phyloP scores from a whole-genome alignment of 2,888 invertebrate species.

The Adelphocoris suturalis region DNA sequence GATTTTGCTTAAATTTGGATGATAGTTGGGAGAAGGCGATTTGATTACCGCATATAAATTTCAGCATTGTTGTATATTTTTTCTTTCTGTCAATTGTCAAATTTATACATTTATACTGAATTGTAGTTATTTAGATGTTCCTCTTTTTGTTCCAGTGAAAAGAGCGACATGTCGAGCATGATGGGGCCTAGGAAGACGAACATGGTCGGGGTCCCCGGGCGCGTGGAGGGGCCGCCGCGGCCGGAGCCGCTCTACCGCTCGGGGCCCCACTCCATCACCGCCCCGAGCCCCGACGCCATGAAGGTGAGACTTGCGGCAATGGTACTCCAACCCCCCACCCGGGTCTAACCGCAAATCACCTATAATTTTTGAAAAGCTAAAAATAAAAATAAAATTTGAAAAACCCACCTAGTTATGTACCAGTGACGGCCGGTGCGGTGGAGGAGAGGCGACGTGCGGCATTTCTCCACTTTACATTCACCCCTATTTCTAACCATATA shows the following conservation, averaged over 20 bases:
- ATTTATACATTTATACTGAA: no score
- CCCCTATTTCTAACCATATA: no score
- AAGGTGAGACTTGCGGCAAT: constrained; percentile 94
- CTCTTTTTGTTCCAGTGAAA: constrained; percentile 78
- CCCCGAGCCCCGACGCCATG: constrained; percentile 87
- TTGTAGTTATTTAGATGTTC: constrained; percentile 8
- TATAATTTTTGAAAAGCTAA: neutral
- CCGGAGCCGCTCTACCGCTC: constrained; percentile 76
- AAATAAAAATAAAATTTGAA: no score
- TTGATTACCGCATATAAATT: no score
- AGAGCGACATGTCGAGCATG: constrained; percentile 78
- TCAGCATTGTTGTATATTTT: no score
- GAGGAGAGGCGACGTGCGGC: no score
- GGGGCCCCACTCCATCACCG: constrained; percentile 78
- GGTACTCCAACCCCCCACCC: constrained; percentile 93
- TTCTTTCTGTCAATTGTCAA: no score
- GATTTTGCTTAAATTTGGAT: no score
- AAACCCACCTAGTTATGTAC: no score
- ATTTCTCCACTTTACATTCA: no score
- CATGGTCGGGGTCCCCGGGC: constrained; percentile 55
- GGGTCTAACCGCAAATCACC: constrained; percentile 82
- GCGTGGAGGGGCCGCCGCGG: constrained; percentile 77
- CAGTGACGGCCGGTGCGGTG: no score
- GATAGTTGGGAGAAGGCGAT: no score
- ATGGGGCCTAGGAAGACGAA: constrained; percentile 66